These are phyloP conservation scores for Tapera naevia DNA, from an alignment of 2,797 vertebrate species.

Conservation along the genomic window DNA sequence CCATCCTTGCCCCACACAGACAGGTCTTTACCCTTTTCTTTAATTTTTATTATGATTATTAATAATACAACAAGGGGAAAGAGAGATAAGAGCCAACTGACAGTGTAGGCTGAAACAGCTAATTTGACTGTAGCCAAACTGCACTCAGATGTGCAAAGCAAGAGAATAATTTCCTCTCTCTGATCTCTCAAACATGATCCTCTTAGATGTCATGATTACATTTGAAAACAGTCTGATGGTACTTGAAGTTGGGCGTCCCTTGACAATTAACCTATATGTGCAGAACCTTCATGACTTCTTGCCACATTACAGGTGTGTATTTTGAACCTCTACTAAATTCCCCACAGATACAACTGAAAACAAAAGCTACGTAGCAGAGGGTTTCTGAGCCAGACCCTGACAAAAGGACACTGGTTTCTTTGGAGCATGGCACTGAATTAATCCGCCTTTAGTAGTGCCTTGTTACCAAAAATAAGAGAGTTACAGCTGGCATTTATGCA, in stretches of 20 bases:
- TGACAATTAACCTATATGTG: conserved; percentile 43
- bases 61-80: conserved; percentile 68
- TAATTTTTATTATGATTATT: conserved; percentile 36
- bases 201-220: conserved; percentile 45
- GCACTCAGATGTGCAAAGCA: conserved; percentile 64
- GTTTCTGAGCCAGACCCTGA: background rate
- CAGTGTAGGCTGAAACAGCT: conserved; percentile 56
- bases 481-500: conserved; percentile 60
- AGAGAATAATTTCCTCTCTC: conserved; percentile 56
- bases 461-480: conserved; percentile 54
- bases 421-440: background rate
- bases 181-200: conserved; percentile 58
- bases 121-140: conserved; percentile 64
- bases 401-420: background rate
- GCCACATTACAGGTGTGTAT: background rate
- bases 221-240: conserved; percentile 32
- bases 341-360: fast-evolving
- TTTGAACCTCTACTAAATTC: background rate
- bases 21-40: background rate
- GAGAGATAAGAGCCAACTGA: conserved; percentile 56
- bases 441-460: conserved; percentile 44
- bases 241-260: conserved; percentile 4
- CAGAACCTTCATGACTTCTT: background rate
- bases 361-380: background rate
- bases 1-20: background rate